Conservation (phyloP, 2,888 invertebrate genomes). For the Platycheirus albimanus region DNA sequence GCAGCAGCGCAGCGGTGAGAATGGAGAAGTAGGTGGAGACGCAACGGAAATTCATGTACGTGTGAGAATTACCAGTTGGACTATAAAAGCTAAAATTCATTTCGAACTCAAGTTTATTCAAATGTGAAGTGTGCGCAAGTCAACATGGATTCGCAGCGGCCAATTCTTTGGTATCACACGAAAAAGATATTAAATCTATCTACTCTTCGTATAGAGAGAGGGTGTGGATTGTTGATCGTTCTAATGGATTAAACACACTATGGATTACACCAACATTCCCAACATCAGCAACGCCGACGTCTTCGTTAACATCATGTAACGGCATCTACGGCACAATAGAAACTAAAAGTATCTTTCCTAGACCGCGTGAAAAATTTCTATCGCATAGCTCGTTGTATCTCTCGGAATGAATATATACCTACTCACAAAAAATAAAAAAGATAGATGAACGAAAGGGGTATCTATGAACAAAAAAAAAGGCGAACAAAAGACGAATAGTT, state of each 20-base stretch:
- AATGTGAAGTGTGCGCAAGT: slow-evolving; percentile 82
- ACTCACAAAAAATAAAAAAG: slow-evolving; percentile 4
- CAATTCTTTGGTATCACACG: slow-evolving; percentile 31
- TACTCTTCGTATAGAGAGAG: not conserved
- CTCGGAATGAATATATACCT: slow-evolving; percentile 32
- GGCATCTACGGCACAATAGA: slow-evolving; percentile 45
- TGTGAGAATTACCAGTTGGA: slow-evolving; percentile 78
- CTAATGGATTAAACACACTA: slow-evolving; percentile 34
- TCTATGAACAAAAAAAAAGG: no score
- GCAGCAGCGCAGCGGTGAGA: not conserved
- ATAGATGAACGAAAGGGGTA: slow-evolving; percentile 30
- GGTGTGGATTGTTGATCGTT: not conserved
- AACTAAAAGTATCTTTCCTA: slow-evolving; percentile 51
- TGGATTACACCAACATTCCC: slow-evolving; percentile 54
- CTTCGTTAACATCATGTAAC: slow-evolving; percentile 52
- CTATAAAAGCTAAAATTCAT: slow-evolving; percentile 83
- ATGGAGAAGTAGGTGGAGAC: slow-evolving; percentile 63
- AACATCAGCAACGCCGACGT: slow-evolving; percentile 34
- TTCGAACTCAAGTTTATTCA: slow-evolving; percentile 83
- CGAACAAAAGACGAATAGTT: slow-evolving; percentile 20
- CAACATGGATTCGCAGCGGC: slow-evolving; percentile 74
- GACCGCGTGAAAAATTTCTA: slow-evolving; percentile 35
- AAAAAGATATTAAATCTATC: not conserved
- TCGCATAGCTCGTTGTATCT: slow-evolving; percentile 7
- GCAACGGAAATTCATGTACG: slow-evolving; percentile 71